Conservation (phyloP, 2,888 invertebrate species). For the Tethea ocularis region DNA sequence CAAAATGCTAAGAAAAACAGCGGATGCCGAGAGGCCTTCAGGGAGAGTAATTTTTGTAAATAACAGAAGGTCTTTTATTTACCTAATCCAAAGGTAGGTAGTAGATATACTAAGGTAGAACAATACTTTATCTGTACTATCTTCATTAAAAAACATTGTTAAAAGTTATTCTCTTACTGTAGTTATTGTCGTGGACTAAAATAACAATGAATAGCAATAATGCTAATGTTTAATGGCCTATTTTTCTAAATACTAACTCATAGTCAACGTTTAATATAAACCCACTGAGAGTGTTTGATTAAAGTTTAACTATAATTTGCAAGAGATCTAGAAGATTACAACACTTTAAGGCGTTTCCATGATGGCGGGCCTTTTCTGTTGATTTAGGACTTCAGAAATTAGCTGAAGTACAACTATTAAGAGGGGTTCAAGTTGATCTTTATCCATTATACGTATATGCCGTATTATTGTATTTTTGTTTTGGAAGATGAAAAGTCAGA, state of each 20-base stretch:
- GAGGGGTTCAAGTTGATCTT: conserved; percentile 25
- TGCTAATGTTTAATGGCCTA: not conserved
- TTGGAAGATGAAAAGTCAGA: conserved; percentile 26
- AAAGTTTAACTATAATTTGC: conserved; percentile 76
- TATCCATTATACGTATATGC: conserved; percentile 14
- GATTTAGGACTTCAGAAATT: conserved; percentile 76
- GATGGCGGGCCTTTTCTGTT: conserved; percentile 63
- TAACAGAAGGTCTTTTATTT: conserved; percentile 58
- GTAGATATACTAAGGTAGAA: conserved; percentile 43
- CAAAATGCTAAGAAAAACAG: conserved; percentile 75
- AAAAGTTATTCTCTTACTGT: not conserved
- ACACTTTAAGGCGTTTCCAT: conserved; percentile 61
- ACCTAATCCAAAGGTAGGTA: conserved; percentile 62
- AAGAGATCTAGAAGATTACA: conserved; percentile 76
- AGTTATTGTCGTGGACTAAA: not conserved
- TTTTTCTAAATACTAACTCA: not conserved
- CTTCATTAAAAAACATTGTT: not conserved
- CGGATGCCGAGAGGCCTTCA: conserved; percentile 43
- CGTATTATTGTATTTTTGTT: conserved; percentile 10
- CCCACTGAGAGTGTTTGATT: conserved; percentile 61
- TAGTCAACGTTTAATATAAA: conserved; percentile 27
- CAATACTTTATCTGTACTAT: not conserved
- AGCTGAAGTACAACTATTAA: conserved; percentile 54
- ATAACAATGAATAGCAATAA: too few relatives aligned
- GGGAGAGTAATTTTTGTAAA: conserved; percentile 58